phyloP scores from a whole-genome alignment of 2,888 invertebrate genomes.

The Latrodectus elegans region DNA sequence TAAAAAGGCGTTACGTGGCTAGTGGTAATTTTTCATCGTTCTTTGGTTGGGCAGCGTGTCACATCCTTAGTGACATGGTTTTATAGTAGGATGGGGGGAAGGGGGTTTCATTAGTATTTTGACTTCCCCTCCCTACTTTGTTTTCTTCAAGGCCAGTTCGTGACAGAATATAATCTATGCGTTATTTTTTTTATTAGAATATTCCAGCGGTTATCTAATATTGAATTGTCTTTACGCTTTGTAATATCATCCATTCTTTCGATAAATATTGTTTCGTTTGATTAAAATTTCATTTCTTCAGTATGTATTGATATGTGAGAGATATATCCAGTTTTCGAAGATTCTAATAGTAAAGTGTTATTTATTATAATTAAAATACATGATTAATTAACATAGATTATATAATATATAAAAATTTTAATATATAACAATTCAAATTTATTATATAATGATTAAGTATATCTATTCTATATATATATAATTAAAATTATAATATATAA shows the following conservation, averaged over 20 bases:
- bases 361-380: no score
- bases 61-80: slow-evolving; percentile 13
- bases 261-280: no score
- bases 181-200: background rate
- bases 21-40: slow-evolving; percentile 55
- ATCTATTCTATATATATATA: no score
- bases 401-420: no score
- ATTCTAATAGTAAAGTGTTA: no score
- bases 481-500: no score
- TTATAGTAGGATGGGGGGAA: slow-evolving; percentile 4
- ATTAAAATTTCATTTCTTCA: no score
- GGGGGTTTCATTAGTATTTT: background rate
- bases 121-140: background rate
- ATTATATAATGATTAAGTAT: no score
- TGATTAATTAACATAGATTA: no score
- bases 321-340: background rate
- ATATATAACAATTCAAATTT: no score
- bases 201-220: background rate
- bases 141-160: slow-evolving; percentile 9
- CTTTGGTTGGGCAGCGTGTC: slow-evolving; percentile 23
- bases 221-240: no score
- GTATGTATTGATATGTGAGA: background rate
- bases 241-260: no score
- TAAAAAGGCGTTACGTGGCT: slow-evolving; percentile 50
- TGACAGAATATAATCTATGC: slow-evolving; percentile 15